These are phyloP conservation scores for Salvelinus namaycush DNA, from an alignment of 2,113 vertebrate genomes.

Conservation along the genomic window DNA sequence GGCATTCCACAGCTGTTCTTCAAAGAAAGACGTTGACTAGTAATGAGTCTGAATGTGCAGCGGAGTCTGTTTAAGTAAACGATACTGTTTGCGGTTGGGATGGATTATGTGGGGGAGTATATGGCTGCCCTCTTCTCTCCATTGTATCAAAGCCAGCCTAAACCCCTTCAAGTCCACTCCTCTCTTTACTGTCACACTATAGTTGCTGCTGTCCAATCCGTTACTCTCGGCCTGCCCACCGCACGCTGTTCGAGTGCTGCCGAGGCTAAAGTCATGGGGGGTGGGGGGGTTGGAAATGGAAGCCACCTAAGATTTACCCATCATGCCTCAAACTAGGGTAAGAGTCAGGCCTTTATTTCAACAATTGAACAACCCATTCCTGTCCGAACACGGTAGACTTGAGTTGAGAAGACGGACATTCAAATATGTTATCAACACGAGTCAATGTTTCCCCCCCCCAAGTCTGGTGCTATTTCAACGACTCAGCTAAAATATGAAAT, in stretches of 20 bases:
- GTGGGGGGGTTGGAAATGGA: no score
- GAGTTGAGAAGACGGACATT: neutral
- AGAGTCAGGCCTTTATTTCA: neutral
- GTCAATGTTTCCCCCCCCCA: neutral
- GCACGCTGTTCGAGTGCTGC: constrained; percentile 10
- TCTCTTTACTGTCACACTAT: constrained; percentile 21
- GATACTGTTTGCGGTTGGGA: constrained; percentile 29
- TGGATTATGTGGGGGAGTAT: neutral
- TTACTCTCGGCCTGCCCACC: constrained; percentile 14
- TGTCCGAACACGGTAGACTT: neutral
- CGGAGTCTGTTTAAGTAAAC: constrained; percentile 36
- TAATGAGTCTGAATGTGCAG: constrained; percentile 16
- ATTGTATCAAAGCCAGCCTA: constrained; percentile 25
- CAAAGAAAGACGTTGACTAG: constrained; percentile 30
- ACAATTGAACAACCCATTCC: neutral
- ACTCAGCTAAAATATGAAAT: no score
- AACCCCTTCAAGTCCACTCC: constrained; percentile 29
- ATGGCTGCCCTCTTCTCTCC: constrained; percentile 13
- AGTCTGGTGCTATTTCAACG: neutral
- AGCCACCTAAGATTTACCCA: neutral
- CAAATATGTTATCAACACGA: neutral
- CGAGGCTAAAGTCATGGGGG: neutral
- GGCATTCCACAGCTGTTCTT: constrained; percentile 15
- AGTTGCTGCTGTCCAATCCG: constrained; percentile 17
- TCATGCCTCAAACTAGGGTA: neutral